phyloP scores from a whole-genome alignment of 2,888 invertebrate species.

The Auanema freiburgensis region DNA sequence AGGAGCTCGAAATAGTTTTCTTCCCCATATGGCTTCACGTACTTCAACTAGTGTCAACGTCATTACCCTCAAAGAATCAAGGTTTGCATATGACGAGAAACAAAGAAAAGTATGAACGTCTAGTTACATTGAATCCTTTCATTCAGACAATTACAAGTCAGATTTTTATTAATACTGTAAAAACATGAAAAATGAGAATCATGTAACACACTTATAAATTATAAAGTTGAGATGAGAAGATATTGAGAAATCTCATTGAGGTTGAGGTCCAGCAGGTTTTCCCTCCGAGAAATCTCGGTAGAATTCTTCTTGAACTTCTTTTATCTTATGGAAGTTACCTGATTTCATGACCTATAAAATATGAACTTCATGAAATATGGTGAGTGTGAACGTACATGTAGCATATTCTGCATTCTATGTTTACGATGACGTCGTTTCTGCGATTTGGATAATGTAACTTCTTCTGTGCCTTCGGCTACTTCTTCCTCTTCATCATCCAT shows the following conservation, averaged over 20 bases:
- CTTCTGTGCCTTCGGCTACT: conserved; percentile 33
- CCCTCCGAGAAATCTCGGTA: not conserved
- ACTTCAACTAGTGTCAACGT: too few relatives aligned
- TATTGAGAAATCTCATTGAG: too few relatives aligned
- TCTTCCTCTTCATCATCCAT: conserved; percentile 25
- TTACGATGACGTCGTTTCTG: conserved; percentile 52
- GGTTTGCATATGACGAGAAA: too few relatives aligned
- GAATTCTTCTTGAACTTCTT: conserved; percentile 50
- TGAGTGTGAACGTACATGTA: conserved; percentile 20
- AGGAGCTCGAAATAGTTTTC: conserved; percentile 31
- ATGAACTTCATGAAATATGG: conserved; percentile 1
- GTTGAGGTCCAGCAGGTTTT: conserved; percentile 1
- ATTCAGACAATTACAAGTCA: too few relatives aligned
- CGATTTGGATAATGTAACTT: conserved; percentile 22
- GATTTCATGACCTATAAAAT: conserved; percentile 49
- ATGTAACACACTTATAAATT: too few relatives aligned
- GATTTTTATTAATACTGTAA: too few relatives aligned
- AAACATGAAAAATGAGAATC: conserved; percentile 1
- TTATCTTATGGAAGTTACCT: conserved; percentile 61
- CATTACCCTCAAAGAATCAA: too few relatives aligned
- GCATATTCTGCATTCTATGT: conserved; percentile 44
- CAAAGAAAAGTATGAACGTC: too few relatives aligned
- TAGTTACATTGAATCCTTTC: too few relatives aligned
- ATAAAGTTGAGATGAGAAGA: too few relatives aligned
- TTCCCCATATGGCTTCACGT: conserved; percentile 11